Conservation (phyloP, 2,888 invertebrate species). For the Epirrita christyi region DNA sequence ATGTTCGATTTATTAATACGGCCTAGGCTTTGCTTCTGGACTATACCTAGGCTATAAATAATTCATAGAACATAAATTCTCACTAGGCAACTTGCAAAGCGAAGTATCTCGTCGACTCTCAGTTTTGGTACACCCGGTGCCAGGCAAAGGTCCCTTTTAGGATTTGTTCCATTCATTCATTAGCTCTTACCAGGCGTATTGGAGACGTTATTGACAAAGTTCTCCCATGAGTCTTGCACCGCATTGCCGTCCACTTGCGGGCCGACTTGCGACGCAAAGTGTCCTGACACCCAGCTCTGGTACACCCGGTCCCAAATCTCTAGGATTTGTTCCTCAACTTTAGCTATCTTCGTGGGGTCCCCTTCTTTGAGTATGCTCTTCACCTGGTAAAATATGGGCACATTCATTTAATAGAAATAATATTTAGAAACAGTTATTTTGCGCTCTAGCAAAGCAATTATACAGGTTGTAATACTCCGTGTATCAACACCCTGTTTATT, state of each 20-base stretch:
- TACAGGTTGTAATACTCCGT: no score
- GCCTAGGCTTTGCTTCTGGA: no score
- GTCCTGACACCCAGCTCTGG: constrained; percentile 94
- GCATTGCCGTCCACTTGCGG: constrained; percentile 91
- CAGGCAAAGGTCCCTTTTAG: constrained; percentile 96
- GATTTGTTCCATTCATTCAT: constrained; percentile 86
- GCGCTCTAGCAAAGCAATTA: no score
- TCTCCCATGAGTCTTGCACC: constrained; percentile 89
- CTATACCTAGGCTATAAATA: no score
- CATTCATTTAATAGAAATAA: constrained; percentile 25
- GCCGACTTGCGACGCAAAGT: constrained; percentile 81
- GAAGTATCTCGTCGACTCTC: constrained; percentile 91
- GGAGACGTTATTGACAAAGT: constrained; percentile 88
- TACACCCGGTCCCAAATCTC: constrained; percentile 97
- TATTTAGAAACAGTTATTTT: constrained; percentile 5
- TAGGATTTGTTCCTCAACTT: constrained; percentile 94
- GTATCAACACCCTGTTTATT: no score
- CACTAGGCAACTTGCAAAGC: constrained; percentile 60
- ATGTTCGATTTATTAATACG: no score
- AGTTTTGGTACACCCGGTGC: constrained; percentile 97
- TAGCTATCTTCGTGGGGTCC: constrained; percentile 91
- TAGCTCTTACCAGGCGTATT: constrained; percentile 88
- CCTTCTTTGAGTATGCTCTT: constrained; percentile 92
- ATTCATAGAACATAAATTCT: no score
- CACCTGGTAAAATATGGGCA: constrained; percentile 75